Evolutionary conservation across 2,888 invertebrate species (phyloP).

Genomic region (Idaea straminata): DNA sequence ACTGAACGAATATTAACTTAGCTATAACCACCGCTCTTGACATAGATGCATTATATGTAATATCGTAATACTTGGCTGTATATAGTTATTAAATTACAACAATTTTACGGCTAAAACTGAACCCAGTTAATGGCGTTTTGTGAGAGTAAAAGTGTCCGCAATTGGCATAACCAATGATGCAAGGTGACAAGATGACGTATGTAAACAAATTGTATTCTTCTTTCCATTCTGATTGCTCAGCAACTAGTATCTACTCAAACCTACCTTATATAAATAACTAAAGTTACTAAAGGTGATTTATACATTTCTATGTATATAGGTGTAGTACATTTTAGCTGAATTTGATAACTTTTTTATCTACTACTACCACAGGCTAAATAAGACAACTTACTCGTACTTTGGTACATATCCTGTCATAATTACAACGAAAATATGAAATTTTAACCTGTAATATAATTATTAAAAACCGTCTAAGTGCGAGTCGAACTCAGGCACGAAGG

Average conservation of each 20-base stretch:
- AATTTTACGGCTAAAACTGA: constrained; percentile 21
- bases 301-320: too few species aligned
- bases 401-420: too few species aligned
- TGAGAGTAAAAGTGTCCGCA: constrained; percentile 57
- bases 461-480: not conserved
- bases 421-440: not conserved
- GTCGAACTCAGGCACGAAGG: not conserved
- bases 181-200: constrained; percentile 35
- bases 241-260: not conserved
- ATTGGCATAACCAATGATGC: constrained; percentile 57
- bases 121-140: constrained; percentile 38
- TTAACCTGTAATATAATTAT: not conserved
- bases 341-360: too few species aligned
- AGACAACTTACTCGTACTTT: too few species aligned
- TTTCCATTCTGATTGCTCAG: constrained; percentile 1
- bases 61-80: constrained; percentile 3
- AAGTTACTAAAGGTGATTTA: too few species aligned
- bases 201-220: constrained; percentile 16
- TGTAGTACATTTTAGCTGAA: too few species aligned
- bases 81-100: constrained; percentile 6
- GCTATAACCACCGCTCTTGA: too few species aligned
- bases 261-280: not conserved
- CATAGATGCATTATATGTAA: not conserved
- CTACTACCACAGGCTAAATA: too few species aligned
- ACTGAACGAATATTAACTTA: too few species aligned